Percentiles rank a stretch among this genome's conserved stretches.
phyloP scores from a whole-genome alignment of 2,113 vertebrate species.

The Phrynocephalus versicolor region DNA sequence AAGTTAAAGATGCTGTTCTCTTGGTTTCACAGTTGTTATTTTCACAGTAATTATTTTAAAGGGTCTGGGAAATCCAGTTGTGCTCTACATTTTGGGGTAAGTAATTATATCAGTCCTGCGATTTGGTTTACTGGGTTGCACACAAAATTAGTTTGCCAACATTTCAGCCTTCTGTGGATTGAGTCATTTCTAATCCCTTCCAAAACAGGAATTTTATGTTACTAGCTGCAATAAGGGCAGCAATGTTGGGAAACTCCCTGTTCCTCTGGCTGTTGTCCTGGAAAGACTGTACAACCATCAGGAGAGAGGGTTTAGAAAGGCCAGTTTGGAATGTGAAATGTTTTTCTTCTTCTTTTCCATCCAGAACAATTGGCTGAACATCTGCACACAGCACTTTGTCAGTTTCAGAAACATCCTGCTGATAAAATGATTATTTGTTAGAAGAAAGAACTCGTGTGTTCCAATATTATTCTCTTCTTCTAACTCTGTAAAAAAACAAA shows the following conservation, averaged over 20 bases:
- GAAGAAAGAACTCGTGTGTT: not conserved
- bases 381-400: conserved; percentile 47
- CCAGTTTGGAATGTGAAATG: conserved; percentile 24
- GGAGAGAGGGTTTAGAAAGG: conserved; percentile 47
- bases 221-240: conserved; percentile 36
- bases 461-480: not conserved
- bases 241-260: conserved; percentile 33
- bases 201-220: conserved; percentile 19
- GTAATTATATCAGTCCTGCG: conserved; percentile 27
- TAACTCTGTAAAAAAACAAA: not conserved
- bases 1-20: conserved; percentile 8
- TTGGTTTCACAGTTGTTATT: not conserved
- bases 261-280: conserved; percentile 45
- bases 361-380: conserved; percentile 55
- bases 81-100: not conserved
- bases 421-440: not conserved
- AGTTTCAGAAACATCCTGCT: conserved; percentile 33
- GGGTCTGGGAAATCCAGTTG: not conserved
- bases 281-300: conserved; percentile 48
- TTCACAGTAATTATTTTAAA: not conserved
- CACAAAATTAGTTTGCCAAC: conserved; percentile 19
- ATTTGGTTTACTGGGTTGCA: conserved; percentile 22
- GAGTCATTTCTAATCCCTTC: conserved; percentile 44
- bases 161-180: conserved; percentile 35
- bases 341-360: conserved; percentile 51